Conservation (phyloP, 2,888 invertebrate genomes). For the Cerastis rubricosa region DNA sequence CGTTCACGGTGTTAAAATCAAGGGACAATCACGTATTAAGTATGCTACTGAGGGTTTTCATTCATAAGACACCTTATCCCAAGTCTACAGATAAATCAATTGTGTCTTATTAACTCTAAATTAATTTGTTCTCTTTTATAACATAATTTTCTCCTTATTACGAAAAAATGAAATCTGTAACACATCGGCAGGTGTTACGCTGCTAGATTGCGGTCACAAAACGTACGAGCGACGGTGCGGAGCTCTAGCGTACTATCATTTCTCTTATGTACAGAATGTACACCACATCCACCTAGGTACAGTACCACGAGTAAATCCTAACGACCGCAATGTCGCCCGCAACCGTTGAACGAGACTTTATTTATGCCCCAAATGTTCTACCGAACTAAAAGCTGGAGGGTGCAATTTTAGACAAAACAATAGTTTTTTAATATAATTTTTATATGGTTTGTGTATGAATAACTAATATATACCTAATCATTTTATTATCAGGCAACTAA, state of each 20-base stretch:
- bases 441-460: not conserved
- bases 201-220: constrained; percentile 53
- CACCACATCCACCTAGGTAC: constrained; percentile 20
- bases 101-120: not conserved
- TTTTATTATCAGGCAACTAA: no score
- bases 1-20: no score
- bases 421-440: not conserved
- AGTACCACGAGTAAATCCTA: constrained; percentile 27
- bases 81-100: not conserved
- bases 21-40: no score
- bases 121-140: not conserved
- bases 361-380: constrained; percentile 59
- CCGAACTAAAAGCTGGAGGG: constrained; percentile 27
- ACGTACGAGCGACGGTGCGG: constrained; percentile 45
- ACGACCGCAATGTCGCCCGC: constrained; percentile 63
- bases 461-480: no score
- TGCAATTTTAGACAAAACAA: constrained; percentile 33
- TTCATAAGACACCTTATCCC: no score
- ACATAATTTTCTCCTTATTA: not conserved
- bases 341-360: constrained; percentile 58
- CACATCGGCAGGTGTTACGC: constrained; percentile 11
- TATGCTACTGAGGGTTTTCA: no score
- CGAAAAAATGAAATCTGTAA: constrained; percentile 20
- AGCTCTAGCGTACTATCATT: constrained; percentile 47
- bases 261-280: constrained; percentile 51